phyloP scores from a whole-genome alignment of 1,140 invertebrate species.

The Bilobella aurantiaca region DNA sequence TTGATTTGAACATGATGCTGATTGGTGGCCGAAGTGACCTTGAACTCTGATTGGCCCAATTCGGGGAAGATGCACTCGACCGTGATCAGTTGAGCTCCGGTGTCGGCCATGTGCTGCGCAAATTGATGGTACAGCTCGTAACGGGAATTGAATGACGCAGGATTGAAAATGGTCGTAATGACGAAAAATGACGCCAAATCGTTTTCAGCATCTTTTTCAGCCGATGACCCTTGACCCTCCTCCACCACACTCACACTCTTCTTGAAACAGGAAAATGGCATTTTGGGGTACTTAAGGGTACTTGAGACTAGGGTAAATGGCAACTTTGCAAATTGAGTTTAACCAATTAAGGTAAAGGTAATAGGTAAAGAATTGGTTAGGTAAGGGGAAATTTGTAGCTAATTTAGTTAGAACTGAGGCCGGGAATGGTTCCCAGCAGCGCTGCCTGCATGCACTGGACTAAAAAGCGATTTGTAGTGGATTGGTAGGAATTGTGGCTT shows the following conservation, averaged over 20 bases:
- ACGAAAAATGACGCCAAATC: constrained; percentile 8
- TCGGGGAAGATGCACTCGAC: constrained; percentile 18
- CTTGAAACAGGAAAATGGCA: neutral
- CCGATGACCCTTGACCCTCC: neutral
- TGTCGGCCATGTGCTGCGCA: constrained; percentile 12
- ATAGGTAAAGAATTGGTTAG: no score
- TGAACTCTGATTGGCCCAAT: constrained; percentile 9
- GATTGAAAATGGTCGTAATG: constrained; percentile 18
- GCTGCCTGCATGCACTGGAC: no score
- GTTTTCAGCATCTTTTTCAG: no score
- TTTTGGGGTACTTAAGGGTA: no score
- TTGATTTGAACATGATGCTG: constrained; percentile 12
- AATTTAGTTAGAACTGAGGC: no score
- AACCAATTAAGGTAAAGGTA: no score
- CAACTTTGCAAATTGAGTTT: no score
- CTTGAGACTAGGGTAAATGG: no score
- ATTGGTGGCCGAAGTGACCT: constrained; percentile 11
- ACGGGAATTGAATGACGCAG: constrained; percentile 5
- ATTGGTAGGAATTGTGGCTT: no score
- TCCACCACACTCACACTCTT: neutral
- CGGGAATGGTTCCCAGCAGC: no score
- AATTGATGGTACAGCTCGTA: constrained; percentile 13
- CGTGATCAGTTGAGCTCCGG: constrained; percentile 11
- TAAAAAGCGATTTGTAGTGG: no score
- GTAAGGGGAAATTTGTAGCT: no score